phyloP scores from a whole-genome alignment of 2,113 vertebrate genomes.

The Bufo gargarizans region DNA sequence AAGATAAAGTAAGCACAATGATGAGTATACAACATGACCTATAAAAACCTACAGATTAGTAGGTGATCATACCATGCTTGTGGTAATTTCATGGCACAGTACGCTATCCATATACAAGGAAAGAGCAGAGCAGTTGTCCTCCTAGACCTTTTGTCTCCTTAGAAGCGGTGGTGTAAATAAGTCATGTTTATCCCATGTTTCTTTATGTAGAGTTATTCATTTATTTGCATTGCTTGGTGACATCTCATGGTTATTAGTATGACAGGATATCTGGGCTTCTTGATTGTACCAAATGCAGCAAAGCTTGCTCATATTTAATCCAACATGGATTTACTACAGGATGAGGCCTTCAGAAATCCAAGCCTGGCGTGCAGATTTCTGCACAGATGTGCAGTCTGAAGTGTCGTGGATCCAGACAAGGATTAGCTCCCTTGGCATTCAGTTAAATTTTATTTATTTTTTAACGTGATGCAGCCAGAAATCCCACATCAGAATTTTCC shows the following conservation, averaged over 20 bases:
- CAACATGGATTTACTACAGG: too few relatives aligned
- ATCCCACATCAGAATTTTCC: too few relatives aligned
- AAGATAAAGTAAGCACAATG: not conserved
- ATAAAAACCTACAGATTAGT: not conserved
- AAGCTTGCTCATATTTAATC: too few relatives aligned
- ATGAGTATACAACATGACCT: not conserved
- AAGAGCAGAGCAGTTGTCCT: slow-evolving; percentile 32
- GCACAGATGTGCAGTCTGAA: too few relatives aligned
- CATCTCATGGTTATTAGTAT: not conserved
- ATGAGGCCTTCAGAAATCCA: too few relatives aligned
- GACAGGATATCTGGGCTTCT: not conserved
- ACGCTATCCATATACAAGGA: slow-evolving; percentile 41
- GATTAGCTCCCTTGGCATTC: too few relatives aligned
- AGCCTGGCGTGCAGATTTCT: too few relatives aligned
- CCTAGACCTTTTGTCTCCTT: slow-evolving; percentile 12
- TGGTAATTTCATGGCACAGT: not conserved
- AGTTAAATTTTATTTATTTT: too few relatives aligned
- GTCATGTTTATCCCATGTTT: slow-evolving; percentile 19
- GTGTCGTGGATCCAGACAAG: too few relatives aligned
- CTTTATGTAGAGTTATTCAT: not conserved
- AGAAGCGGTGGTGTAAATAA: slow-evolving; percentile 38
- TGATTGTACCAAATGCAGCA: too few relatives aligned
- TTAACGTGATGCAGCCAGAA: too few relatives aligned
- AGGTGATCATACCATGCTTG: not conserved
- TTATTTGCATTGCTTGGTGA: not conserved